These are phyloP conservation scores for Pteronotus mesoamericanus DNA, from an alignment of 2,797 vertebrate genomes.

Conservation along the genomic window DNA sequence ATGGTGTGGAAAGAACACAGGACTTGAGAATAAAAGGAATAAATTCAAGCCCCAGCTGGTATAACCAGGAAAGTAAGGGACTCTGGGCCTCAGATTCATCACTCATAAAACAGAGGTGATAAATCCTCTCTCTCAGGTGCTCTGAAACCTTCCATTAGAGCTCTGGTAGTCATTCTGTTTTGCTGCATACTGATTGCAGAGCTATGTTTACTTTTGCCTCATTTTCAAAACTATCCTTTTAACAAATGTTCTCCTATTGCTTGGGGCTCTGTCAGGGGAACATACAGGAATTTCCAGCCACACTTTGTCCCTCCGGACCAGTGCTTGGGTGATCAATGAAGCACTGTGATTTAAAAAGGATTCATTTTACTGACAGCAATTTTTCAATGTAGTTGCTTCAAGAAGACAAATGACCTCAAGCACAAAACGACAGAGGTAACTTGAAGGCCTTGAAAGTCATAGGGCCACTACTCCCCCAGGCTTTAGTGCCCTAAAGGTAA, in stretches of 20 bases:
- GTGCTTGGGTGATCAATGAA: not conserved
- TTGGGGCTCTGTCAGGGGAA: not conserved
- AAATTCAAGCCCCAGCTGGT: not conserved
- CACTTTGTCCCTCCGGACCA: not conserved
- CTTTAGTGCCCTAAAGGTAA: not conserved
- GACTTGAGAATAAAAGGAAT: not conserved
- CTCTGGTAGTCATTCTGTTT: not conserved
- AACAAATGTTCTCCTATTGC: not conserved
- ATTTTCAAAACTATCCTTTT: constrained; percentile 16
- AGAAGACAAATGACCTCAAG: not conserved
- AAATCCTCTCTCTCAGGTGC: not conserved
- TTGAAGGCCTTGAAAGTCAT: not conserved
- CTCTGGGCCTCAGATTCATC: not conserved
- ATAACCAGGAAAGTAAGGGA: not conserved
- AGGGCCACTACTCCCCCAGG: not conserved
- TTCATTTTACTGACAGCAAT: not conserved
- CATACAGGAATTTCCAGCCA: not conserved
- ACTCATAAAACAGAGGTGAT: not conserved
- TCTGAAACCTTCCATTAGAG: not conserved
- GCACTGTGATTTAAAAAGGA: not conserved
- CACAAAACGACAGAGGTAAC: not conserved
- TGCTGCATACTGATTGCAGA: not conserved
- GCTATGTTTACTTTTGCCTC: not conserved
- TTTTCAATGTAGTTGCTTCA: constrained; percentile 23
- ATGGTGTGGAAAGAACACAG: not conserved